Evolutionary conservation across 2,113 vertebrate genomes (phyloP), one percentile per base, ranked within the genome.

Genomic region (Chaetura pelagica): DNA sequence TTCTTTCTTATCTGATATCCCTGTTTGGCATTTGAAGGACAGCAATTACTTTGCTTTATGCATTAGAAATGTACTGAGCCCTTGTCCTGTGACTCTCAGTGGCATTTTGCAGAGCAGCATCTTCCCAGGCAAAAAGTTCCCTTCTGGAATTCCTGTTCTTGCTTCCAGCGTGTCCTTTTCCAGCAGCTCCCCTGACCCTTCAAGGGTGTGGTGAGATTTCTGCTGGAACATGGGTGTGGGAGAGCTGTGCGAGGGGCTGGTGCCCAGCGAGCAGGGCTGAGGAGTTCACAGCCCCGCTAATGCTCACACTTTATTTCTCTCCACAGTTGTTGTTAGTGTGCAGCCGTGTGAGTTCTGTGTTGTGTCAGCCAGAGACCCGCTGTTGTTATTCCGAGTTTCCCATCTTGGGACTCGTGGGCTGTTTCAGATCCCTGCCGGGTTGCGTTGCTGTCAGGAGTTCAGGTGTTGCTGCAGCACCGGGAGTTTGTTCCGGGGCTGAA

Each of bases 221-320:
- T 80, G 75, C 61, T 91, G 90, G 93, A 88, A 62, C 0, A 1
- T 14, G 38, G 82, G 79, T 87, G 75, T 52, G 0, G 0, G 87
- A 48, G 46, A 51, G 38, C 64, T 67, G 82, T 59, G 55, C 29
- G 59, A 88, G 81, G 24, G 82, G 34, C 80, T 5, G 6, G 40
- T 74, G 83, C 79, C 90, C 83, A 9, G 57, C 7, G 4, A 82
- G 63, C 6, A 14, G 20, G 72, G 57, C 88, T 64, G 88, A 89
- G 85, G 90, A 79, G 92, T 96, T 97, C 92, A 88, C 88, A 93
- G 79, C 93, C 57, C 64, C 57, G 68, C 58, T 7, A 38, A 51
- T 40, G 72, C 84, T 96, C 77, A 52, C 29, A 17, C 94, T 75
- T 94, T 73, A 84, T 87, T 92, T 86, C 94, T 87, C 76, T 84